Base-by-base conservation (phyloP, 2,888 invertebrate species). In the Entomobrya multifasciata region DNA sequence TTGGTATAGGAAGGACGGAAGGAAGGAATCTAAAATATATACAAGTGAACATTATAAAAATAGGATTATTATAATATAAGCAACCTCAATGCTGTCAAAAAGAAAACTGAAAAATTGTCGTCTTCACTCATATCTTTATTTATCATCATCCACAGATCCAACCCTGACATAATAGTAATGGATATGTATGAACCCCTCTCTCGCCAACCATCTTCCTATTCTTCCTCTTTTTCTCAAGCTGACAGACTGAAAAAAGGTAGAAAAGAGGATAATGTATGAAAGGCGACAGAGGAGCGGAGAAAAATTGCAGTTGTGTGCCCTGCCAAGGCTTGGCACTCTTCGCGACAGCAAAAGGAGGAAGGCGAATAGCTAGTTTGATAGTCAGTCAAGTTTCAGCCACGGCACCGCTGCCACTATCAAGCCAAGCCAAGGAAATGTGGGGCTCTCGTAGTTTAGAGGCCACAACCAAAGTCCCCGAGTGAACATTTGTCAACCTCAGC, bases 401-500 rank as follows among this genome's bases (percentile, higher is more conserved):
- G 17, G 55, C 25, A 13, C 22, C 22, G 55, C 22, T 27, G 5
- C n/a, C 62, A n/a, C 62, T 3, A 22, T 17, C 47, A 44, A 13
- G 20, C 0, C 62, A 67, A 52, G 67, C 13, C n/a, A 72, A 41
- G 47, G 27, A 44, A 36, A 36, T 36, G n/a, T 36, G 17, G 17
- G 1, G 62, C 11, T 22, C 2, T 15, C 4, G 25, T 22, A 62
- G 72, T 52, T n/a, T n/a, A n/a, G 52, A 74, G 74, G 82, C 49
- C 74, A 57, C 30, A 70, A 44, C 30, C 81, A 86, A 80, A 86
- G 86, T 86, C 86, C 86, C 86, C 27, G 47, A 86, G 86, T 80
- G 86, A 86, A 86, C 86, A 86, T 86, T 86, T 86, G 80, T 86
- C 86, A 85, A 85, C 78, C 79, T 85, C 72, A 49, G 47, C 85